Conservation (phyloP, 1,140 invertebrate genomes). For the Drosophila triauraria region DNA sequence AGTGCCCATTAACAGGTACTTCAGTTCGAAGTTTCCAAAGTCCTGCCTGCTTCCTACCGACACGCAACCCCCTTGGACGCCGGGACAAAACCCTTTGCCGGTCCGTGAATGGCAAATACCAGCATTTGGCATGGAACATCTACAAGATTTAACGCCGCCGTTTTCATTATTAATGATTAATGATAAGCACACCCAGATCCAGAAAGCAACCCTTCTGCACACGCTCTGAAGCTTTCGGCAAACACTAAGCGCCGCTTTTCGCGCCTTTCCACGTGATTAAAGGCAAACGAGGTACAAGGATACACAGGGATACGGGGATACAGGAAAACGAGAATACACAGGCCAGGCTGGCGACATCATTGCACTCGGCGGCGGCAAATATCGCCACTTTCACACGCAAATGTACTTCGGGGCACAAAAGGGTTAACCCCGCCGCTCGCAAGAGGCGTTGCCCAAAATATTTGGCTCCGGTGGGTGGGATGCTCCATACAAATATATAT, state of each 20-base stretch:
- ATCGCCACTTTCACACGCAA: conserved; percentile 80
- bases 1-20: conserved; percentile 84
- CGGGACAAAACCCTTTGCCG: conserved; percentile 33
- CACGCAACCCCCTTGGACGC: conserved; percentile 36
- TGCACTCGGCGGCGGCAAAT: conserved; percentile 58
- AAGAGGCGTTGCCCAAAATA: conserved; percentile 78
- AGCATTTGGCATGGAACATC: conserved; percentile 83
- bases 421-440: conserved; percentile 53
- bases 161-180: conserved; percentile 85
- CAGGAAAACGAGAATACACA: conserved; percentile 1
- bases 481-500: conserved; percentile 5
- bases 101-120: conserved; percentile 73
- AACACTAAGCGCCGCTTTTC: conserved; percentile 83
- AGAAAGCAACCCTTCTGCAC: conserved; percentile 58
- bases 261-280: conserved; percentile 84
- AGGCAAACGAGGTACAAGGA: conserved; percentile 62
- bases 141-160: conserved; percentile 80
- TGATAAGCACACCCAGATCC: conserved; percentile 72
- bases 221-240: conserved; percentile 77
- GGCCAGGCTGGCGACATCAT: conserved; percentile 41
- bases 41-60: conserved; percentile 15
- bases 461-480: conserved; percentile 54
- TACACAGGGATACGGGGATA: conserved; percentile 17
- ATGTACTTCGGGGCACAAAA: conserved; percentile 62
- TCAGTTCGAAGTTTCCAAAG: conserved; percentile 41